These are phyloP conservation scores for Coenonympha glycerion DNA, from an alignment of 2,888 invertebrate species.

Conservation along the genomic window DNA sequence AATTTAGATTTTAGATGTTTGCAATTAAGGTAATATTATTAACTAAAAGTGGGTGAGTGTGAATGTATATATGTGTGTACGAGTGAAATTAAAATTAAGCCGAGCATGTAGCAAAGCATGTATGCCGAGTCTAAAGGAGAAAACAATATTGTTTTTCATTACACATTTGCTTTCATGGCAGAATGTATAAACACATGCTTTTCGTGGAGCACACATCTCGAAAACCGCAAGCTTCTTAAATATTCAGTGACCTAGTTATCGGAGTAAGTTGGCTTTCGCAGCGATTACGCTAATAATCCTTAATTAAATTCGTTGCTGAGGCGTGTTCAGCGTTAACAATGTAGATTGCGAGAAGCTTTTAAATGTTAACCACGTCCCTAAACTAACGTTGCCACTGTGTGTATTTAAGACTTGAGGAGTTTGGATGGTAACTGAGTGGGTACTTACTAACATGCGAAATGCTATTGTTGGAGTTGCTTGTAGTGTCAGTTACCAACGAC, in stretches of 20 bases:
- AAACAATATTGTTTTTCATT: conserved; percentile 8
- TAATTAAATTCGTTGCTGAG: conserved; percentile 22
- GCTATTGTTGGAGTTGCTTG: conserved; percentile 2
- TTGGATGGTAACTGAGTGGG: conserved; percentile 4
- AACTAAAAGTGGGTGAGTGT: no score
- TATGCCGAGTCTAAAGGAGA: neutral
- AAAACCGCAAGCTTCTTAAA: conserved; percentile 18
- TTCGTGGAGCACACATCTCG: neutral
- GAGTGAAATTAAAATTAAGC: neutral
- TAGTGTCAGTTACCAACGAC: conserved; percentile 4
- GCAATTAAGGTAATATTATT: no score
- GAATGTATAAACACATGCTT: conserved; percentile 13
- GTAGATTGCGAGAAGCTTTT: conserved; percentile 5
- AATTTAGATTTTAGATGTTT: no score
- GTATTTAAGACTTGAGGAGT: conserved; percentile 1
- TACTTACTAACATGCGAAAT: conserved; percentile 1
- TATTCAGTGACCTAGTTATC: conserved; percentile 17
- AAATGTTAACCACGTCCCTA: conserved; percentile 12
- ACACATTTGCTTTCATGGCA: conserved; percentile 2
- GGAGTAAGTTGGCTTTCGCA: conserved; percentile 15
- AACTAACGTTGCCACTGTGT: conserved; percentile 5
- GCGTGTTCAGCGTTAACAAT: conserved; percentile 14
- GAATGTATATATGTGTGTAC: no score
- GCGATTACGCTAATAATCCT: conserved; percentile 21
- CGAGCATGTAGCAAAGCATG: no score